These are phyloP conservation scores for Prenolepis imparis DNA, from an alignment of 2,888 invertebrate species.

Conservation along the genomic window DNA sequence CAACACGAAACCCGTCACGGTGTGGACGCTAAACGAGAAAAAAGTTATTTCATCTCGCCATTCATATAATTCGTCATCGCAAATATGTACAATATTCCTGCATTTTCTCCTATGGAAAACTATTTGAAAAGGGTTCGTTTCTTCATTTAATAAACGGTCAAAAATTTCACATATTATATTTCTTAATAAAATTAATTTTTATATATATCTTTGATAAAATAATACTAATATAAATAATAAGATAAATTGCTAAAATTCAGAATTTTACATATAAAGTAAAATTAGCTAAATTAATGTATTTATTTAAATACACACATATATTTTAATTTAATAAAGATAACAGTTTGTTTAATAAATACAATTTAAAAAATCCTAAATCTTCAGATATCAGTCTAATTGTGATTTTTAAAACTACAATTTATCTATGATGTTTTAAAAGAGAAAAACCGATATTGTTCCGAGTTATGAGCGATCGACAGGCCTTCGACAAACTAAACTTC, in stretches of 20 bases:
- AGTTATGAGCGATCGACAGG: not conserved
- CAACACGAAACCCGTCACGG: not conserved
- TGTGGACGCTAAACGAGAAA: conserved; percentile 25
- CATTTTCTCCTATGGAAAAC: not conserved
- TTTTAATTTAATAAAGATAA: not conserved
- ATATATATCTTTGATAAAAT: not conserved
- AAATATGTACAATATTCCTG: conserved; percentile 21
- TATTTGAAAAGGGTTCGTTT: not conserved
- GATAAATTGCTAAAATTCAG: not conserved
- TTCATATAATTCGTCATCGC: conserved; percentile 28
- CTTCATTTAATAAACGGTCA: not conserved
- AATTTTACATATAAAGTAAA: not conserved
- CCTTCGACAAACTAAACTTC: not conserved
- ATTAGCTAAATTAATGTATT: not conserved
- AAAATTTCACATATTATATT: not conserved
- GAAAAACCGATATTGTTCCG: not conserved
- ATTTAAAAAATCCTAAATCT: not conserved
- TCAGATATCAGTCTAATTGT: not conserved
- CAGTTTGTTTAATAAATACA: not conserved
- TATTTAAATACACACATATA: not conserved
- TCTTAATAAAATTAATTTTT: not conserved
- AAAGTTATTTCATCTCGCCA: conserved; percentile 23
- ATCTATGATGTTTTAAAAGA: not conserved
- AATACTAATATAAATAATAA: not conserved
- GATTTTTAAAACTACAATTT: not conserved